Percentiles rank a stretch among this genome's conserved stretches.
Evolutionary conservation across 1,140 invertebrate species (phyloP).

Genomic region (Brachionus paranguensis): DNA sequence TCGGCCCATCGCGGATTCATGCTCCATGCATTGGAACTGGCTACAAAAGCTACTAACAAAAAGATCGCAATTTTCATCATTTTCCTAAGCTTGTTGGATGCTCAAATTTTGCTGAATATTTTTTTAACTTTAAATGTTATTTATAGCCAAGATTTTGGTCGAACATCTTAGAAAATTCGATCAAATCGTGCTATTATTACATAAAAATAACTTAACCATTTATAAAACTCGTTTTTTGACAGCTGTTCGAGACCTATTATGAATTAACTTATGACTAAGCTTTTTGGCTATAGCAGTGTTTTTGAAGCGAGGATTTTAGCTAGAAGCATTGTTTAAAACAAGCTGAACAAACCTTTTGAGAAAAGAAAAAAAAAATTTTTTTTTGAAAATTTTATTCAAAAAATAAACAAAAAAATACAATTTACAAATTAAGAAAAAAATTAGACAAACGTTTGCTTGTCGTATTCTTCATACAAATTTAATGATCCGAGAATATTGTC

Average conservation of each 20-base stretch:
- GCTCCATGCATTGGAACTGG: background rate
- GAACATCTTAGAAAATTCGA: background rate
- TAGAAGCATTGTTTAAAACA: background rate
- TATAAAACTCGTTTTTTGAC: background rate
- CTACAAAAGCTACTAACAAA: background rate
- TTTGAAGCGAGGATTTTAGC: background rate
- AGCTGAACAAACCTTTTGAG: background rate
- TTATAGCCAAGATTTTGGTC: background rate
- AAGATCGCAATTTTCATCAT: background rate
- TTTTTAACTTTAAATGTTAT: background rate
- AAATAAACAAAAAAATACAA: slow-evolving; percentile 17
- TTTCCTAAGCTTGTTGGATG: background rate
- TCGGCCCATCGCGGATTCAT: background rate
- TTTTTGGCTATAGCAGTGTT: background rate
- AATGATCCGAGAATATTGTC: background rate
- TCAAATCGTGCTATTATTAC: background rate
- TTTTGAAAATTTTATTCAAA: slow-evolving; percentile 3
- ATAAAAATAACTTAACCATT: background rate
- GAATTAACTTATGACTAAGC: background rate
- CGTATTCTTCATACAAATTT: slow-evolving; percentile 27
- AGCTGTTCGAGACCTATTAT: background rate
- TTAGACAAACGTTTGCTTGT: slow-evolving; percentile 29
- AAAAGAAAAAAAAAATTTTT: background rate
- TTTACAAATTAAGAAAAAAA: slow-evolving; percentile 18
- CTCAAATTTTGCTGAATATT: background rate